These are phyloP conservation scores for Nezara viridula DNA, from an alignment of 2,888 invertebrate species.

Conservation along the genomic window DNA sequence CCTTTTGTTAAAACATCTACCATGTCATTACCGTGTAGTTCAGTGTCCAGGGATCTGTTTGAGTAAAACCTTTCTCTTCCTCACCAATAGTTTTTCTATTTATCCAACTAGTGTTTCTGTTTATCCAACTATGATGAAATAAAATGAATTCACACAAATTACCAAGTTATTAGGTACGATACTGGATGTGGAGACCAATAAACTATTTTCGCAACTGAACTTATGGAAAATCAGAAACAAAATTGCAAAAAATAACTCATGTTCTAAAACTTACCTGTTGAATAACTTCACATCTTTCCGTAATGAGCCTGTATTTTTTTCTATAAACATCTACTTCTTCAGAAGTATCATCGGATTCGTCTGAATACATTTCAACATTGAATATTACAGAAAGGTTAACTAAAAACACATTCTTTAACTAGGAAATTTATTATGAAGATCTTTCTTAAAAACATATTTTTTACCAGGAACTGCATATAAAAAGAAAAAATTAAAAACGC, in stretches of 20 bases:
- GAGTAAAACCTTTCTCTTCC: too few species aligned
- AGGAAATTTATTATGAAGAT: neutral
- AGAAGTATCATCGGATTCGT: slow-evolving; percentile 74
- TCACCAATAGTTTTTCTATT: too few species aligned
- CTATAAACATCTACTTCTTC: slow-evolving; percentile 80
- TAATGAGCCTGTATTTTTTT: slow-evolving; percentile 79
- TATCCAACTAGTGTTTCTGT: too few species aligned
- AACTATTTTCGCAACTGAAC: neutral
- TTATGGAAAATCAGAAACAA: too few species aligned
- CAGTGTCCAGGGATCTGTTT: too few species aligned
- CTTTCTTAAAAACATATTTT: neutral
- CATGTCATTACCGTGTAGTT: too few species aligned
- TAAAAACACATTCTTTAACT: neutral
- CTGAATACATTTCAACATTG: slow-evolving; percentile 68
- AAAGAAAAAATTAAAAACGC: neutral
- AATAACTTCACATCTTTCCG: slow-evolving; percentile 81
- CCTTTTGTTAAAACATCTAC: too few species aligned
- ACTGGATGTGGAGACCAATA: neutral
- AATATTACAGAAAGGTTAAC: neutral
- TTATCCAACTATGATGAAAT: too few species aligned
- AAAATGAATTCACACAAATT: too few species aligned
- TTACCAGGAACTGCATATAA: neutral
- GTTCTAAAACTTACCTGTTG: slow-evolving; percentile 71
- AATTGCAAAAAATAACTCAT: neutral
- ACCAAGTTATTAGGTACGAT: too few species aligned